Conservation (phyloP, 2,113 vertebrate genomes). For the Dipodomys merriami region DNA sequence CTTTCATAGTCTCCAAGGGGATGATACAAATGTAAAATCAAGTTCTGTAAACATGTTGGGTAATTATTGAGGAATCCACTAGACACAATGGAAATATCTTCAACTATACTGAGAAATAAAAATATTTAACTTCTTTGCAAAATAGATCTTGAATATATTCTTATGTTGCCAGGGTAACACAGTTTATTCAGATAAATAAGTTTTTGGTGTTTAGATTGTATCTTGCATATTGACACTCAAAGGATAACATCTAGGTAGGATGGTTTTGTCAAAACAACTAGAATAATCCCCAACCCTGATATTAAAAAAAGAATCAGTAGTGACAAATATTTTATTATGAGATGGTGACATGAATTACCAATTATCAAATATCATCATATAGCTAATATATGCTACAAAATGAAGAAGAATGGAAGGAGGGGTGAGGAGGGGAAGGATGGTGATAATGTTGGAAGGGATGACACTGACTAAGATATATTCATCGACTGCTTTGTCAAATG, state of each 20-base stretch:
- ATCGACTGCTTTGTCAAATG: no score
- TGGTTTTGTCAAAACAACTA: neutral
- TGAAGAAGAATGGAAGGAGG: no score
- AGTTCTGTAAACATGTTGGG: neutral
- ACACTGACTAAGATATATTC: no score
- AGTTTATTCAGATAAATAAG: neutral
- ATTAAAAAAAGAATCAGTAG: neutral
- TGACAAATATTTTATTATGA: neutral
- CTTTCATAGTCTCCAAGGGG: neutral
- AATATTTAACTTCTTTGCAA: neutral
- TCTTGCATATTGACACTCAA: neutral
- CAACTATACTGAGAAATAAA: neutral
- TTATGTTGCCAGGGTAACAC: slow-evolving; percentile 17
- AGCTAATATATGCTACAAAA: no score
- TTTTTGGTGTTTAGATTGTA: slow-evolving; percentile 19
- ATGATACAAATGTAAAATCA: neutral
- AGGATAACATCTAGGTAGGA: neutral
- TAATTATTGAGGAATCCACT: slow-evolving; percentile 31
- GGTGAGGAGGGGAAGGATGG: no score
- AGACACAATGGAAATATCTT: neutral
- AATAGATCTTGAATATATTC: neutral
- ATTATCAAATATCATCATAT: neutral
- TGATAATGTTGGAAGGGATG: no score
- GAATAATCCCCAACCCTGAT: neutral
- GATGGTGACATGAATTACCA: neutral